Evolutionary conservation across 2,113 vertebrate species (phyloP).

Genomic region (Genyomyrus donnyi): DNA sequence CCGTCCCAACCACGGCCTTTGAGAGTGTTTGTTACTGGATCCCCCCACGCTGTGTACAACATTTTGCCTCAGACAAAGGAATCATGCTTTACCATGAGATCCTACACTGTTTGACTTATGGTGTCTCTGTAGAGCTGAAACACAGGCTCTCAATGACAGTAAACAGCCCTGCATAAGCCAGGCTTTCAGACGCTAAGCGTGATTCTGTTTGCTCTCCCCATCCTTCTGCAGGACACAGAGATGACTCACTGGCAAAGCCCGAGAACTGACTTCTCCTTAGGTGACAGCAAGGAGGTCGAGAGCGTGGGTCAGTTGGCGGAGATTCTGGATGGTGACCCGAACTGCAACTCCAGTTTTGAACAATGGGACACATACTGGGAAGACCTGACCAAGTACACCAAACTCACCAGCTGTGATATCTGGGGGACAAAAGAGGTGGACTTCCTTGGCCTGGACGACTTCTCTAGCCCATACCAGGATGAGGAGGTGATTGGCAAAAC

Average conservation of each 20-base stretch:
- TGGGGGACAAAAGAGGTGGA: conserved; percentile 99
- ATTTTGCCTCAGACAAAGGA: background rate
- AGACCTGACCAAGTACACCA: conserved; percentile 95
- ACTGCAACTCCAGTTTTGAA: conserved; percentile 83
- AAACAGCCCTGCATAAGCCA: background rate
- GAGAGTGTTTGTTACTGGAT: background rate
- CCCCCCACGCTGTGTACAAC: background rate
- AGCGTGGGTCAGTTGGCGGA: conserved; percentile 80
- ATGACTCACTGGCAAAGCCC: conserved; percentile 88
- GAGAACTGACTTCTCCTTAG: conserved; percentile 73
- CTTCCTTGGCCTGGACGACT: conserved; percentile 92
- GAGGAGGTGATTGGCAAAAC: conserved; percentile 94
- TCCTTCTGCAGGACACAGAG: conserved; percentile 76
- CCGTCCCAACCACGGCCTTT: background rate
- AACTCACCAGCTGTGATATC: conserved; percentile 94
- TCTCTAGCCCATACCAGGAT: conserved; percentile 96
- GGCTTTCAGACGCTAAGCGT: background rate
- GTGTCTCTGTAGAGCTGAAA: background rate
- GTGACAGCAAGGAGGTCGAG: conserved; percentile 84
- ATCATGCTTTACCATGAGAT: background rate
- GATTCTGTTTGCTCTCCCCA: background rate
- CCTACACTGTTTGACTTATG: background rate
- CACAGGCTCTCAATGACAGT: background rate
- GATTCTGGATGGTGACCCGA: conserved; percentile 76
- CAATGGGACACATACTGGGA: conserved; percentile 99